Percentiles rank a stretch among this genome's conserved stretches.
phyloP scores from a whole-genome alignment of 2,888 invertebrate species.

The Ectemnius continuus region DNA sequence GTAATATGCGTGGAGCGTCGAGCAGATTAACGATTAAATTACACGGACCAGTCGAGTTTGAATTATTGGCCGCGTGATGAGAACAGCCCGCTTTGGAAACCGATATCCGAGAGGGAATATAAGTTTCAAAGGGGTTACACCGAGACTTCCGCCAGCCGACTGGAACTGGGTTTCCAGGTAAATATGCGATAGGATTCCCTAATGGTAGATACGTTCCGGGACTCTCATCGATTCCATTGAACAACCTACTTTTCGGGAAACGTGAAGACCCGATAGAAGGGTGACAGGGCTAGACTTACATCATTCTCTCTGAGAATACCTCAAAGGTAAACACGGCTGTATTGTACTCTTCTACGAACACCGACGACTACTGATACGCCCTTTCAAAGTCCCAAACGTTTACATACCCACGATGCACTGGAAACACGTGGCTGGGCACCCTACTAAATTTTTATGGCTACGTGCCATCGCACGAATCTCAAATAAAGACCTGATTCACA shows the following conservation, averaged over 20 bases:
- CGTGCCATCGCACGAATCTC: background rate
- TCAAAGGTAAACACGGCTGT: conserved; percentile 15
- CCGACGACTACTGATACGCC: background rate
- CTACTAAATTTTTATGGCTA: background rate
- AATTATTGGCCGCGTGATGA: conserved; percentile 38
- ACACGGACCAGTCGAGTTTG: background rate
- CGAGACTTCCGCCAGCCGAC: conserved; percentile 29
- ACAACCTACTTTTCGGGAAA: conserved; percentile 39
- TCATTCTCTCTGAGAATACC: conserved; percentile 31
- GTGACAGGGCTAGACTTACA: conserved; percentile 36
- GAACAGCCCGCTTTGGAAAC: conserved; percentile 59
- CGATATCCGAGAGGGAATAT: conserved; percentile 44
- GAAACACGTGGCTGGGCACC: no score
- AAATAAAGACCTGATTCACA: background rate
- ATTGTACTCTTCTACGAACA: conserved; percentile 29
- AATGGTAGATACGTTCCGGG: conserved; percentile 40
- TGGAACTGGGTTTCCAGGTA: conserved; percentile 64
- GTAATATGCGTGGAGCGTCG: background rate
- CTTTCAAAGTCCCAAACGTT: no score
- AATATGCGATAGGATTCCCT: conserved; percentile 43
- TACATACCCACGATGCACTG: no score
- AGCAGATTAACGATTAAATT: conserved; percentile 15
- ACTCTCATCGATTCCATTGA: conserved; percentile 39
- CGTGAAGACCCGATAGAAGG: conserved; percentile 39
- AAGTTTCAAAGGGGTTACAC: conserved; percentile 54